Conservation (phyloP, 2,888 invertebrate species). For the Lithophane ornitopus region DNA sequence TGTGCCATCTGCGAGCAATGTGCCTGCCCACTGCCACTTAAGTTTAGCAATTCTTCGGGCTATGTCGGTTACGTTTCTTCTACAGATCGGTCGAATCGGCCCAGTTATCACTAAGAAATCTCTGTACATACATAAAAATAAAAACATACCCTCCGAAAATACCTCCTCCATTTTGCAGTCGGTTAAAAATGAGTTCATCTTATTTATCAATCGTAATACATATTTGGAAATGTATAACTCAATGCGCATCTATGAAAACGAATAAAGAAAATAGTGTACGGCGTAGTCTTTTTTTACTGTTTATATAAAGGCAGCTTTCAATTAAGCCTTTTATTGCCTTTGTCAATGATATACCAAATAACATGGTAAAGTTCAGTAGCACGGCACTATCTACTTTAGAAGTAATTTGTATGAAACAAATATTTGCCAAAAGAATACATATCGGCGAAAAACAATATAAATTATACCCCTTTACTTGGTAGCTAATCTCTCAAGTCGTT, state of each 20-base stretch:
- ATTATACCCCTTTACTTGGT: constrained; percentile 12
- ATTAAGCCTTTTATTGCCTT: neutral
- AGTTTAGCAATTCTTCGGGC: too few relatives aligned
- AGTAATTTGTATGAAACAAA: constrained; percentile 9
- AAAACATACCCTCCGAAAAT: neutral
- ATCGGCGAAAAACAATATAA: constrained; percentile 5
- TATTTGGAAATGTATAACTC: neutral
- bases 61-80: too few relatives aligned
- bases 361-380: constrained; percentile 13
- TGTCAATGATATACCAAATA: neutral
- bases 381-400: neutral
- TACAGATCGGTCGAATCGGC: too few relatives aligned
- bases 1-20: too few relatives aligned
- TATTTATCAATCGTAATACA: neutral
- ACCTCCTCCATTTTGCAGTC: neutral
- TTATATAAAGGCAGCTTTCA: neutral
- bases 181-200: neutral
- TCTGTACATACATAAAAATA: neutral
- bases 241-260: neutral
- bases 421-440: constrained; percentile 1
- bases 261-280: neutral
- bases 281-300: neutral
- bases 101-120: neutral
- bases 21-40: too few relatives aligned
- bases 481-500: constrained; percentile 2